phyloP scores from a whole-genome alignment of 2,888 invertebrate species.

The Parasteatoda lunata region DNA sequence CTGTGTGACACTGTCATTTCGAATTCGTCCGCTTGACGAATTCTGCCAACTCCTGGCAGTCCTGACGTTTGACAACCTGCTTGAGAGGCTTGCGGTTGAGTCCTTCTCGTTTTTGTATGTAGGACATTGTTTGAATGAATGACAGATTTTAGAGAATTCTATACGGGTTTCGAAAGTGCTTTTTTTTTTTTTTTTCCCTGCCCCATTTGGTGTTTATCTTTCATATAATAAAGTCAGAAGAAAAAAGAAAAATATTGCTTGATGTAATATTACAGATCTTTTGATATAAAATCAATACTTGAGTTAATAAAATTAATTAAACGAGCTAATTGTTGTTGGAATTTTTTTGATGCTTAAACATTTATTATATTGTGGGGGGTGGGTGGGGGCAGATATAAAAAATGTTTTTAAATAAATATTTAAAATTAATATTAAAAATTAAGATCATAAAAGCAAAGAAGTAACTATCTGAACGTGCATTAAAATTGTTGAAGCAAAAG shows the following conservation, averaged over 20 bases:
- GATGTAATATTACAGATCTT: no score
- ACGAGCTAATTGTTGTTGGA: no score
- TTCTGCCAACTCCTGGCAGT: constrained; percentile 47
- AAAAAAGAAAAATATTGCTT: background rate
- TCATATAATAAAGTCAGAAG: background rate
- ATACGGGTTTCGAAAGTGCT: background rate
- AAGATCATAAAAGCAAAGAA: no score
- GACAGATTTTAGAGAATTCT: constrained; percentile 25
- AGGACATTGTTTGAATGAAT: constrained; percentile 57
- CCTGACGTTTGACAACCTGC: constrained; percentile 22
- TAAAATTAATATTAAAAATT: no score
- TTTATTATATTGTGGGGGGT: no score
- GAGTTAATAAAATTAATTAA: no score
- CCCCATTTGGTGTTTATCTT: background rate
- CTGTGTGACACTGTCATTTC: constrained; percentile 62
- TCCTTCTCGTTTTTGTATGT: constrained; percentile 3
- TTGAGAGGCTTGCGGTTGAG: constrained; percentile 19
- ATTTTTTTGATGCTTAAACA: no score
- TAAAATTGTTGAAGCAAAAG: no score
- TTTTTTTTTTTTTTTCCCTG: background rate
- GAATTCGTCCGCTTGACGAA: constrained; percentile 63
- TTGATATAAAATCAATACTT: no score
- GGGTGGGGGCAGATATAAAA: no score
- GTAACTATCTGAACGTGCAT: no score
- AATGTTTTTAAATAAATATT: no score